A percentile compares a stretch with the other conserved stretches of the same genome.
Evolutionary conservation across 2,888 invertebrate genomes (phyloP).

Genomic region (Mesochorus sp.): DNA sequence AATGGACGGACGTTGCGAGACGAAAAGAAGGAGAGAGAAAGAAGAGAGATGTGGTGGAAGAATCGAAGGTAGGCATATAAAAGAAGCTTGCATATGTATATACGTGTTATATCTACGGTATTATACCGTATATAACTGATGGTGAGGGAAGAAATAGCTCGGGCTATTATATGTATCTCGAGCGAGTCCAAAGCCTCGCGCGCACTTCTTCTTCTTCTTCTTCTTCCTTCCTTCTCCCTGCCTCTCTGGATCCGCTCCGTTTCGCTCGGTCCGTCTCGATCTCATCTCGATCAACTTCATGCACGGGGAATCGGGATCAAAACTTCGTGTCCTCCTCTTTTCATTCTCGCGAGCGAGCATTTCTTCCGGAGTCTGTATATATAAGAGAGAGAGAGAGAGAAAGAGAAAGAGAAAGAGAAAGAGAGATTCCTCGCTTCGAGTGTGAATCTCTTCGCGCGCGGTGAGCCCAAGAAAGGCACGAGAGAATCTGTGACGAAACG

Average conservation of each 20-base stretch:
- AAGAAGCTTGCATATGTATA: conserved; percentile 48
- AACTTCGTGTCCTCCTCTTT: conserved; percentile 52
- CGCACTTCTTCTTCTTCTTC: conserved; percentile 31
- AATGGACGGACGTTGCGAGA: conserved; percentile 48
- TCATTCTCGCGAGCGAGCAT: conserved; percentile 28
- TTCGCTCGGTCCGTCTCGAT: conserved; percentile 59
- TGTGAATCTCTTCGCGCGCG: conserved; percentile 53
- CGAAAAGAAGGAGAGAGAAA: not conserved
- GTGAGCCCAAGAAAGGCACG: conserved; percentile 27
- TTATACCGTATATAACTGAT: conserved; percentile 18
- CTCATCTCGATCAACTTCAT: conserved; percentile 54
- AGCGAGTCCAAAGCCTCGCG: conserved; percentile 45
- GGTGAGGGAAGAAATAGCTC: conserved; percentile 46
- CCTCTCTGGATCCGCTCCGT: conserved; percentile 63
- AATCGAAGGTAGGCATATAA: conserved; percentile 37
- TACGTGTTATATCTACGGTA: conserved; percentile 37
- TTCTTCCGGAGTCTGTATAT: conserved; percentile 36
- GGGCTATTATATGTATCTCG: conserved; percentile 53
- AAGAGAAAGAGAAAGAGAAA: conserved; percentile 13
- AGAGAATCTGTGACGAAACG: conserved; percentile 59
- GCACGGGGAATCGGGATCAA: conserved; percentile 58
- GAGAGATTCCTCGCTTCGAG: conserved; percentile 36
- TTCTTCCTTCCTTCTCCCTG: conserved; percentile 54
- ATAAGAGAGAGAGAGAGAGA: conserved; percentile 32
- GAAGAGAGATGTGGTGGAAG: conserved; percentile 24